A percentile compares a stretch with the other conserved stretches of the same genome.
Evolutionary conservation across 2,797 vertebrate species (phyloP).

Genomic region (Rhabdophis nuchalis): DNA sequence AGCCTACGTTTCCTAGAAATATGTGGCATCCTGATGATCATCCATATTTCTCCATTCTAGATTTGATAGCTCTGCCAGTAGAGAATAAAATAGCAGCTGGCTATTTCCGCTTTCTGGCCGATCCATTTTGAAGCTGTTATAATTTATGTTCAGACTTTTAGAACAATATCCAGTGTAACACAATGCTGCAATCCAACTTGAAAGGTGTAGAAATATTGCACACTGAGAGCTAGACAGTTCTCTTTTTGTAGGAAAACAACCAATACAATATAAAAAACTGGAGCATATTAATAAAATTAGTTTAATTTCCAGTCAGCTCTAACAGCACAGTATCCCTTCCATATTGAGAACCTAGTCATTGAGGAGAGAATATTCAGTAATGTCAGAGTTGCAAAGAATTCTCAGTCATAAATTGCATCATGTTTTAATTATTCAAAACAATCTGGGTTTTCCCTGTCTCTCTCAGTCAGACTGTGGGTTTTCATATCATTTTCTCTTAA

Average conservation of each 20-base stretch:
- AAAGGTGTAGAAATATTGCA: background rate
- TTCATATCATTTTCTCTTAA: background rate
- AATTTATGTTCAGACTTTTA: background rate
- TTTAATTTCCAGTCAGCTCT: background rate
- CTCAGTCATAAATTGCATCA: conserved; percentile 30
- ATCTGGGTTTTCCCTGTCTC: conserved; percentile 17
- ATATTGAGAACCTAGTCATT: background rate
- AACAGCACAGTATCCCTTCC: background rate
- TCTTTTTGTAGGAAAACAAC: background rate
- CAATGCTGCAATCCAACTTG: background rate
- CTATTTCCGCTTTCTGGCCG: background rate
- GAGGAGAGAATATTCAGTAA: background rate
- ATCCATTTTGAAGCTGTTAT: background rate
- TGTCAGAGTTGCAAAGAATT: conserved; percentile 21
- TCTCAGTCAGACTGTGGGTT: conserved; percentile 22
- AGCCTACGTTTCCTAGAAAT: background rate
- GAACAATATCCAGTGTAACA: background rate
- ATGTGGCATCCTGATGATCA: background rate
- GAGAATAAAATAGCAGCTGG: background rate
- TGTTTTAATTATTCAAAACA: conserved; percentile 45
- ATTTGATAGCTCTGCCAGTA: background rate
- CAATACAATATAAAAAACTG: background rate
- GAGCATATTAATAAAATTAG: background rate
- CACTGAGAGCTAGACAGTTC: background rate
- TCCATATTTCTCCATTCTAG: background rate